Conservation (phyloP, 2,113 vertebrate genomes). For the Smithornis capensis region DNA sequence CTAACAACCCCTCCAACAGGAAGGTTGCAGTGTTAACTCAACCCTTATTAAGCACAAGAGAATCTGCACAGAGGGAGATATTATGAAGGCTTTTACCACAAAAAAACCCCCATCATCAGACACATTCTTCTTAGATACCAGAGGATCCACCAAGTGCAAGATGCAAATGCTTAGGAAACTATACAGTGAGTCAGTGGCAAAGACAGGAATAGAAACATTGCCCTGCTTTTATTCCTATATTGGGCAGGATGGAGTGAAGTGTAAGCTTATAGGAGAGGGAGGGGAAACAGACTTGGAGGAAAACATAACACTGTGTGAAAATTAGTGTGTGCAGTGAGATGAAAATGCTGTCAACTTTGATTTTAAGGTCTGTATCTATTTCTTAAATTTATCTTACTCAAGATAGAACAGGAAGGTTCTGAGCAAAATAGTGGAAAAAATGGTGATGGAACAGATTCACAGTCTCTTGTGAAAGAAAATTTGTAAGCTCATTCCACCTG, state of each 20-base stretch:
- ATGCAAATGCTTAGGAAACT: constrained; percentile 8
- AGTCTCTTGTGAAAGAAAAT: not conserved
- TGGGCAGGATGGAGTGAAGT: not conserved
- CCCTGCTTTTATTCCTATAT: not conserved
- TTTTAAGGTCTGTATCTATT: not conserved
- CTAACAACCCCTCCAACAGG: not conserved
- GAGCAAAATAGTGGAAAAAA: not conserved
- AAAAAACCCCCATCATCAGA: not conserved
- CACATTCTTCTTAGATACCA: not conserved
- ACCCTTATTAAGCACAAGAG: not conserved
- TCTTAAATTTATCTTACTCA: not conserved
- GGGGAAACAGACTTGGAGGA: not conserved
- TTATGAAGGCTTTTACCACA: not conserved
- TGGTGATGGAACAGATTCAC: not conserved
- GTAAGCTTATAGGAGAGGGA: not conserved
- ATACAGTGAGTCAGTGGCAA: constrained; percentile 15
- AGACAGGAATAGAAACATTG: constrained; percentile 39
- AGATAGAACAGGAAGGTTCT: not conserved
- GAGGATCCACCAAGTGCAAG: not conserved
- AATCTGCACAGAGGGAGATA: not conserved
- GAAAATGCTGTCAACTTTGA: not conserved
- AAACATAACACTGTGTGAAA: not conserved
- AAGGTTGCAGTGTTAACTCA: not conserved
- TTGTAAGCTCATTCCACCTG: not conserved
- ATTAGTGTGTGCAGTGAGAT: not conserved